Evolutionary conservation across 1,140 invertebrate species (phyloP), one percentile per base, ranked within the genome.

Genomic region (Drosophila parabipectinata): DNA sequence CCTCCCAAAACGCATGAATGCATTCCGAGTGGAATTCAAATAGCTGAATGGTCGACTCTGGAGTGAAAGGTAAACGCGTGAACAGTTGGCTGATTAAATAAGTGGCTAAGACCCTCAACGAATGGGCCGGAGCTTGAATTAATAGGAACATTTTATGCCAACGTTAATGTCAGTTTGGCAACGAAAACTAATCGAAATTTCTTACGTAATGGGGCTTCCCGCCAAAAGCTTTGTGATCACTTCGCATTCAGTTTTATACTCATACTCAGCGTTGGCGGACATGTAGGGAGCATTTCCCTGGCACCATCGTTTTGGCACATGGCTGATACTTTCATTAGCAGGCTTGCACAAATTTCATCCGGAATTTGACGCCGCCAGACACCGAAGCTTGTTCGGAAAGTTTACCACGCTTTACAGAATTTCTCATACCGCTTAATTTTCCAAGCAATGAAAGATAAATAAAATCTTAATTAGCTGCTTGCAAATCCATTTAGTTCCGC

Each of bases 21-120:
- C 72, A 28, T 30, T 61, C 21, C 34, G 53, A 81, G 81, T 57
- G 47, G 53, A 72, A 62, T 62, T 77, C 67, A 84, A 77, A 74
- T 57, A 58, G 55, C 47, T 76, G 47, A 79, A 64, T 72, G 51
- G 76, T 77, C 52, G 76, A 26, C 24, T 39, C 51, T 59, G 45
- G 37, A 80, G 72, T 85, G 67, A 63, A 79, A 83, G 73, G 60
- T 71, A 72, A 83, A 79, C 45, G 71, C 59, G 28, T 57, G 61
- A 79, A 83, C 62, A 72, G 75, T 58, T 76, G 61, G 61, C 71
- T 78, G 80, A 72, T 58, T 71, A 47, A 59, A 72, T 54, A 44
- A 79, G 79, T 54, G 53, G 52, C 60, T 72, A 47, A 63, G 51
- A 67, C 53, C 58, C 60, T 79, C 50, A 21, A 57, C 60, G 55